Evolutionary conservation across 2,888 invertebrate genomes (phyloP).

Genomic region (Pristionchus mayeri): DNA sequence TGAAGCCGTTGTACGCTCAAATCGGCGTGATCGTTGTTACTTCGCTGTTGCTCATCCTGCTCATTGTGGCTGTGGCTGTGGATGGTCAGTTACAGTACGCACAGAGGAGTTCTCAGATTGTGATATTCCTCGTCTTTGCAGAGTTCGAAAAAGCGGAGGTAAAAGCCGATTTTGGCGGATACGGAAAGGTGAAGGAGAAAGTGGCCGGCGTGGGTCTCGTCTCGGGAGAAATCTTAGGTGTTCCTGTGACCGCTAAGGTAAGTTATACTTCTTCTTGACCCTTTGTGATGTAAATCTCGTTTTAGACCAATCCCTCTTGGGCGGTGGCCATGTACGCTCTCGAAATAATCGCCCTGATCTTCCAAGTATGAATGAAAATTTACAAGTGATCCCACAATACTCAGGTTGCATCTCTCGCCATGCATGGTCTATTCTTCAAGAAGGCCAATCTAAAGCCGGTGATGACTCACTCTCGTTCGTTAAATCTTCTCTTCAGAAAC

Average conservation of each 20-base stretch:
- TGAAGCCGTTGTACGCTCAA: constrained; percentile 7
- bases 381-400: neutral
- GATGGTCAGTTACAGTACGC: neutral
- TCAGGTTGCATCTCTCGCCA: neutral
- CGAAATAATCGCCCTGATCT: neutral
- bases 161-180: too few relatives aligned
- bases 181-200: neutral
- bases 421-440: neutral
- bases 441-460: neutral
- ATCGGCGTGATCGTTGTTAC: neutral
- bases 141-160: too few relatives aligned
- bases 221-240: neutral
- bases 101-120: too few relatives aligned
- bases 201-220: neutral
- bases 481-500: neutral
- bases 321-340: neutral
- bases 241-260: too few relatives aligned
- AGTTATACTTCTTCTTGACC: neutral
- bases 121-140: neutral
- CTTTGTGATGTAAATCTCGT: too few relatives aligned
- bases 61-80: neutral
- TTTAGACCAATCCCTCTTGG: neutral
- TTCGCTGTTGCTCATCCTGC: neutral
- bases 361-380: neutral
- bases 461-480: neutral